Evolutionary conservation across 2,888 invertebrate genomes (phyloP), one percentile per base, ranked within the genome.

Genomic region (Piscicola geometra): DNA sequence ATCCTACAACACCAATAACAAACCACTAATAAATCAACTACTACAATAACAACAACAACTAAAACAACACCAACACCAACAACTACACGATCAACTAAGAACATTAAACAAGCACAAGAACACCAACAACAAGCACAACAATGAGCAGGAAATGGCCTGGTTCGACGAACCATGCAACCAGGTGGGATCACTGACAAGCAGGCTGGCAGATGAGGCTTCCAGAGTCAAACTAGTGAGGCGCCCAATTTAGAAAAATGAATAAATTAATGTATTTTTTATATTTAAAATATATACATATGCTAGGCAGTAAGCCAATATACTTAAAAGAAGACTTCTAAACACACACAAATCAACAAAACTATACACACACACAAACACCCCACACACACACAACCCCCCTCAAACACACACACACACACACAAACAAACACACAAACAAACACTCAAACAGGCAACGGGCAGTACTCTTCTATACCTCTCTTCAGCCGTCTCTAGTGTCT

Each of bases 91-190:
- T n/a, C n/a, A n/a, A n/a, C n/a, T n/a, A n/a, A n/a, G n/a, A n/a
- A n/a, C n/a, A n/a, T n/a, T n/a, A n/a, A n/a, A n/a, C n/a, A n/a
- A n/a, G n/a, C n/a, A n/a, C n/a, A n/a, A n/a, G n/a, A n/a, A n/a
- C n/a, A n/a, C n/a, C n/a, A n/a, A n/a, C n/a, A n/a, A n/a, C n/a
- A n/a, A n/a, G n/a, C n/a, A n/a, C n/a, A n/a, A n/a, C n/a, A n/a
- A n/a, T n/a, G n/a, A n/a, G n/a, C 92, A 84, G 84, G 85, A 86
- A 56, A 83, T 86, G n/a, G 78, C 81, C 9, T 86, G 81, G 80
- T 86, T 83, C 81, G 86, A 86, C 80, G 80, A 82, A 64, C 81
- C 81, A 5, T 80, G 81, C 36, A 86, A 86, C 79, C 81, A 80
- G 74, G 82, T 84, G 3, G 85, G 85, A 25, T 82, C 83, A 3